These are phyloP conservation scores for Periophthalmus modestus DNA, from an alignment of 2,113 vertebrate species.

Conservation along the genomic window DNA sequence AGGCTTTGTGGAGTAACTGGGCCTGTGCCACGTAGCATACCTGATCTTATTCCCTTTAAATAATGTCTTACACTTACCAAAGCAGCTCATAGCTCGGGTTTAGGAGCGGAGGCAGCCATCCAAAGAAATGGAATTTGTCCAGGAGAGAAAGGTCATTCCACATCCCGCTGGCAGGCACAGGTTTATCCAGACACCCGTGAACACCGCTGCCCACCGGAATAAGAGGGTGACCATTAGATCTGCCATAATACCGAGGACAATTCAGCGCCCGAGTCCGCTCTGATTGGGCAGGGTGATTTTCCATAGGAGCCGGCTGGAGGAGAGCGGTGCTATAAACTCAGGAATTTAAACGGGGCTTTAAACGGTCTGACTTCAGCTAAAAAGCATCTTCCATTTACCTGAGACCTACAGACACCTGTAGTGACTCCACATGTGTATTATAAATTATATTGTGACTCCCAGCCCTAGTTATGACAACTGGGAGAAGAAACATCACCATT, in stretches of 20 bases:
- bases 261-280: not conserved
- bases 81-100: conserved; percentile 15
- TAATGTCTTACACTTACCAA: conserved; percentile 18
- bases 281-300: conserved; percentile 3
- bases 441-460: too few species aligned
- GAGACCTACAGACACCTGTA: too few species aligned
- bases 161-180: conserved; percentile 43
- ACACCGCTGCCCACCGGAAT: not conserved
- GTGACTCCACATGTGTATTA: too few species aligned
- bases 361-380: too few species aligned
- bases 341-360: too few species aligned
- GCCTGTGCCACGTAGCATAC: conserved; percentile 16
- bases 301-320: not conserved
- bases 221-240: conserved; percentile 23
- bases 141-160: conserved; percentile 51
- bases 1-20: not conserved
- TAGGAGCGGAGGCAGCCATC: conserved; percentile 25
- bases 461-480: too few species aligned
- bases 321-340: too few species aligned
- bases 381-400: too few species aligned
- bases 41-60: conserved; percentile 15
- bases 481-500: too few species aligned
- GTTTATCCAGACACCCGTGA: conserved; percentile 43
- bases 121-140: conserved; percentile 47
- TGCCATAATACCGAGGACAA: not conserved